Conservation (phyloP, 1,140 invertebrate species). For the Leptinotarsa lineolata region DNA sequence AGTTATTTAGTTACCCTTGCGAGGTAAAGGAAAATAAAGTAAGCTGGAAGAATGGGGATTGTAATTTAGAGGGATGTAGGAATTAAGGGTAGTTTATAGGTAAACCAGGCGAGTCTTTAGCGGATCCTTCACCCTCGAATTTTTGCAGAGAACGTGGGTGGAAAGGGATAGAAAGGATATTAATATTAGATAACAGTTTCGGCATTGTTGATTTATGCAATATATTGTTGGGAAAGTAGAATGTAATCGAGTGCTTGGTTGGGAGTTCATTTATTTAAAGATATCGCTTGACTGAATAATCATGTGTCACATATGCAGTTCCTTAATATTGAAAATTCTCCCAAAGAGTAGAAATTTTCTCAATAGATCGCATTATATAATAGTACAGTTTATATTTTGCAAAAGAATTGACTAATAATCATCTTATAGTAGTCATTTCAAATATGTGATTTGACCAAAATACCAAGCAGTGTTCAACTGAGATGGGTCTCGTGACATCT, state of each 20-base stretch:
- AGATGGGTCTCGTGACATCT: too few relatives aligned
- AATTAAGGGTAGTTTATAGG: constrained; percentile 60
- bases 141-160: constrained; percentile 24
- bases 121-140: constrained; percentile 44
- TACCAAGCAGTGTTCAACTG: too few relatives aligned
- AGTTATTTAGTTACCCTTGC: constrained; percentile 57
- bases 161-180: not conserved
- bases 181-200: not conserved
- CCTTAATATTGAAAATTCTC: too few relatives aligned
- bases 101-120: constrained; percentile 57
- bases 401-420: too few relatives aligned
- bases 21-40: constrained; percentile 56
- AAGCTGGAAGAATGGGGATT: constrained; percentile 58
- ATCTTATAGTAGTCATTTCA: too few relatives aligned
- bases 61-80: constrained; percentile 59
- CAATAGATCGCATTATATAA: too few relatives aligned
- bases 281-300: too few relatives aligned
- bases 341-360: too few relatives aligned
- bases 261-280: not conserved
- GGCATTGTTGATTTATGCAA: not conserved
- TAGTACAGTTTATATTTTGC: too few relatives aligned
- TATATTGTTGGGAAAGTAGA: not conserved
- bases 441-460: too few relatives aligned
- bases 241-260: not conserved
- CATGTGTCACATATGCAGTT: too few relatives aligned